phyloP scores from a whole-genome alignment of 2,888 invertebrate species.

The Iphiclides podalirius region DNA sequence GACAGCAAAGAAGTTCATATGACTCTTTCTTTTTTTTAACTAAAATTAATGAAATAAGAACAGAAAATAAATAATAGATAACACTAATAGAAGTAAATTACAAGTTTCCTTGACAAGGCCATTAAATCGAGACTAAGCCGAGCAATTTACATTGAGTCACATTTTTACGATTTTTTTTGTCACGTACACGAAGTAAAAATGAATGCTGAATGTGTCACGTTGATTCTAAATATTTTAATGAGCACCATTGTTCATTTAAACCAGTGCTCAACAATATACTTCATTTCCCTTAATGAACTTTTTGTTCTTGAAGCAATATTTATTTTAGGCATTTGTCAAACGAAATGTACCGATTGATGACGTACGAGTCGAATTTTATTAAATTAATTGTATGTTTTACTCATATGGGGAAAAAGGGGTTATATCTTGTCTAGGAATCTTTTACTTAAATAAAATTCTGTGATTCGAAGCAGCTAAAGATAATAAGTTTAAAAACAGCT shows the following conservation, averaged over 20 bases:
- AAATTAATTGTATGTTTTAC: too few relatives aligned
- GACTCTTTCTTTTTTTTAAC: too few relatives aligned
- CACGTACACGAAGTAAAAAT: slow-evolving; percentile 20
- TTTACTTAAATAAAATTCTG: too few relatives aligned
- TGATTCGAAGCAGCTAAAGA: too few relatives aligned
- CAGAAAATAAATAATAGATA: too few relatives aligned
- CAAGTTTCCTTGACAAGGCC: slow-evolving; percentile 12
- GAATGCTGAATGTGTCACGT: slow-evolving; percentile 14
- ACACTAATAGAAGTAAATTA: too few relatives aligned
- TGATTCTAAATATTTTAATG: slow-evolving; percentile 18
- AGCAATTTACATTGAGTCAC: slow-evolving; percentile 13
- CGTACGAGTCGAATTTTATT: not conserved
- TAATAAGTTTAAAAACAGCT: too few relatives aligned
- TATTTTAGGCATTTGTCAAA: slow-evolving; percentile 6
- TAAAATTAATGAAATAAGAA: too few relatives aligned
- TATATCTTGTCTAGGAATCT: too few relatives aligned
- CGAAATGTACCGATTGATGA: not conserved
- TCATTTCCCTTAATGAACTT: slow-evolving; percentile 19
- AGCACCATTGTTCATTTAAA: slow-evolving; percentile 16
- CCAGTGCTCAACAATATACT: slow-evolving; percentile 15
- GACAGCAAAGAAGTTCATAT: too few relatives aligned
- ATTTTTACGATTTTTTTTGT: slow-evolving; percentile 18
- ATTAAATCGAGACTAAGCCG: slow-evolving; percentile 3
- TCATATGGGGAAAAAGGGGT: too few relatives aligned
- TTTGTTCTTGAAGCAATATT: slow-evolving; percentile 14